Evolutionary conservation across 2,888 invertebrate genomes (phyloP), one percentile per base, ranked within the genome.

Genomic region (Myathropa florea): DNA sequence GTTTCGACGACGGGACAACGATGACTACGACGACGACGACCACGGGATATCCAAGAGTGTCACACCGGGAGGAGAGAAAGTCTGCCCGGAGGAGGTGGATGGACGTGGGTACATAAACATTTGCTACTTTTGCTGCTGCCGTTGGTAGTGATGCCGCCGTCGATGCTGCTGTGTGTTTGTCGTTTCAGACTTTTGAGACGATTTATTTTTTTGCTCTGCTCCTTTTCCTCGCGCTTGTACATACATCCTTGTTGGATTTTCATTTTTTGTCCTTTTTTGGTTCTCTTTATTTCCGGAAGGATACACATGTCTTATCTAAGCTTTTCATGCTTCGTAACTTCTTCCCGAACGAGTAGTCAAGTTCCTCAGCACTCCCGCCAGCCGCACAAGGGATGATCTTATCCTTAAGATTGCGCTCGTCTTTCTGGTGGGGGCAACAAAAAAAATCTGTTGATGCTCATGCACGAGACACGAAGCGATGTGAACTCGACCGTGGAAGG

Each of bases 261-360:
- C 67, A 21, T 46, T 65, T 36, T 36, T 12, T 36, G 21, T 24
- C n/a, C n/a, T n/a, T n/a, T n/a, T n/a, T n/a, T 63, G 4, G 60
- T 71, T 63, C 78, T 71, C 86, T 82, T 86, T 83, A 65, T 86
- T 86, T 86, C 86, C 86, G 86, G 86, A 86, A 86, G 86, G 86
- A 86, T 86, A 86, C 86, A 86, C 86, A 86, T 86, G 86, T 86
- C 86, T 86, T 86, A 86, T 86, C 86, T 83, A 79, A 86, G 86
- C 86, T 86, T 86, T 86, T 86, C 79, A 86, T 83, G 86, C 83
- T 86, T 67, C 75, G 83, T 83, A 86, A 83, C 75, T 86, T 86
- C 71, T 83, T 86, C 30, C 79, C 39, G 21, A 83, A 78, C 61
- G 78, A 82, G 72, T 68, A 70, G 64, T 73, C 24, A 24, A 80